Percentiles rank a stretch among this genome's conserved stretches.
phyloP scores from a whole-genome alignment of 2,113 vertebrate genomes.

The Passer domesticus region DNA sequence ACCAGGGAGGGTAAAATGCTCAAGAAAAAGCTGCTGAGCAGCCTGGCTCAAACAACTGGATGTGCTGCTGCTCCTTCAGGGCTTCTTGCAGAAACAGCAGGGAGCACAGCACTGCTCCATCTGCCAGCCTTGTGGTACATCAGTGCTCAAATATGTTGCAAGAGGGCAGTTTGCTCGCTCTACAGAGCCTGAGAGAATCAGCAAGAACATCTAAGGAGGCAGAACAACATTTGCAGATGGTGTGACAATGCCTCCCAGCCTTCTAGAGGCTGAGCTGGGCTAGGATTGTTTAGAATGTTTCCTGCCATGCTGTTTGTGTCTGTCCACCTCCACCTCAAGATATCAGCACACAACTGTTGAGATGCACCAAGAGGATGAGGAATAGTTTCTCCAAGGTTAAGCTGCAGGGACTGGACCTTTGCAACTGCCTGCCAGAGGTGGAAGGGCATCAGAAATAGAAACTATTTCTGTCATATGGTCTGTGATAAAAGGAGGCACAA shows the following conservation, averaged over 20 bases:
- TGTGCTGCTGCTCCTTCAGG: not conserved
- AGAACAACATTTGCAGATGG: not conserved
- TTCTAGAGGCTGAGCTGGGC: not conserved
- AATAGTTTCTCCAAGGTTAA: not conserved
- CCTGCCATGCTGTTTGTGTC: not conserved
- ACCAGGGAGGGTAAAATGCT: not conserved
- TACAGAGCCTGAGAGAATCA: not conserved
- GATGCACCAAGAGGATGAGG: not conserved
- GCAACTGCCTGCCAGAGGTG: not conserved
- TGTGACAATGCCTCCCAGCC: not conserved
- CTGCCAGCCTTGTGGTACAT: conserved; percentile 28
- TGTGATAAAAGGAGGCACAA: not conserved
- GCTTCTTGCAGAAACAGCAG: not conserved
- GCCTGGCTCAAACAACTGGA: not conserved
- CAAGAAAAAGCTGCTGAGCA: not conserved
- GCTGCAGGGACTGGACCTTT: not conserved
- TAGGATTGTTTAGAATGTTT: not conserved
- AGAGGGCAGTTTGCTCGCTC: not conserved
- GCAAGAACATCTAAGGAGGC: conserved; percentile 4
- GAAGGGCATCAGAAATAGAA: not conserved
- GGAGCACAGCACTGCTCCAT: not conserved
- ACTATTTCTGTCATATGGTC: not conserved
- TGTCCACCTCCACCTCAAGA: not conserved
- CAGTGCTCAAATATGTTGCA: not conserved
- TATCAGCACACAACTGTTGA: not conserved